phyloP scores from a whole-genome alignment of 2,888 invertebrate species.

The Parnassius mnemosyne region DNA sequence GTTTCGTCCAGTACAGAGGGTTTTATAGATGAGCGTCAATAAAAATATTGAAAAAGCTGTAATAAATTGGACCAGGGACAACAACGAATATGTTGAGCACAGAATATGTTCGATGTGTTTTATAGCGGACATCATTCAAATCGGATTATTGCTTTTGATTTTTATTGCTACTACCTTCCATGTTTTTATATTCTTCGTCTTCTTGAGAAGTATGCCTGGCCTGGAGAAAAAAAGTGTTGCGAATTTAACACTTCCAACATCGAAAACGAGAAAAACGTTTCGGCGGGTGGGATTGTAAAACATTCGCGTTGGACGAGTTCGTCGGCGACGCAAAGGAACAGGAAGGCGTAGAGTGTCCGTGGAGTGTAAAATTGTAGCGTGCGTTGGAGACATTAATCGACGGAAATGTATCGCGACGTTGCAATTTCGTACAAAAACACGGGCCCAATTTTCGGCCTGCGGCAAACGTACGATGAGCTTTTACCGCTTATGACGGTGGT shows the following conservation, averaged over 20 bases:
- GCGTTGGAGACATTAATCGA: conserved; percentile 39
- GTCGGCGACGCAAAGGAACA: conserved; percentile 37
- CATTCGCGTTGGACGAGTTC: conserved; percentile 45
- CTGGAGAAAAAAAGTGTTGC: conserved; percentile 40
- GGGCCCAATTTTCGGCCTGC: background rate
- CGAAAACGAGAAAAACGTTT: conserved; percentile 43
- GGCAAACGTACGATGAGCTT: background rate
- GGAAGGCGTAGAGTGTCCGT: conserved; percentile 39
- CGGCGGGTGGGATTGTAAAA: conserved; percentile 47
- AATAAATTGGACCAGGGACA: conserved; percentile 51
- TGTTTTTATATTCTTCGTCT: background rate
- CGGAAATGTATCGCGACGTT: conserved; percentile 41
- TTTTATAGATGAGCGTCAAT: conserved; percentile 64
- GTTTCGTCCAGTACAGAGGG: conserved; percentile 51
- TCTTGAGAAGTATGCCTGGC: background rate
- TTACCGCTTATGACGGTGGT: conserved; percentile 16
- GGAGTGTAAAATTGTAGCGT: conserved; percentile 34
- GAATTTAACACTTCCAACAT: conserved; percentile 60
- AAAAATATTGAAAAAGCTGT: conserved; percentile 57
- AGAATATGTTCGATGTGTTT: conserved; percentile 45
- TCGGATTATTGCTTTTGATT: conserved; percentile 51
- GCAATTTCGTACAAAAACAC: conserved; percentile 22
- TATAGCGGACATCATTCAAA: conserved; percentile 55
- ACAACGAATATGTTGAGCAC: conserved; percentile 33
- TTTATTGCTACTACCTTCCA: conserved; percentile 41